Conservation (phyloP, 2,888 invertebrate genomes). For the Falcaria lacertinaria region DNA sequence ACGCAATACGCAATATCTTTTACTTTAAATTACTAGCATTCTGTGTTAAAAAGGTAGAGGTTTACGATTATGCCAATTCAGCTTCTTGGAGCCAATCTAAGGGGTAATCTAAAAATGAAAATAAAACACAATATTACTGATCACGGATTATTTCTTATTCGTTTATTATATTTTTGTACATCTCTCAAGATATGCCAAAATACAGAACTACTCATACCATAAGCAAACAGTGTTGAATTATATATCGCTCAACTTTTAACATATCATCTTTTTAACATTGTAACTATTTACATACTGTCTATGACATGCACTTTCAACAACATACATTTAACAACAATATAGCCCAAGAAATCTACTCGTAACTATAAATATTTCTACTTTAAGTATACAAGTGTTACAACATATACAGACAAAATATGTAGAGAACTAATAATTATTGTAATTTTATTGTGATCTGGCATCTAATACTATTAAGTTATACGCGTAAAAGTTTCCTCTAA, state of each 20-base stretch:
- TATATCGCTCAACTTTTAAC: conserved; percentile 7
- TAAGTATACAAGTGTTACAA: conserved; percentile 54
- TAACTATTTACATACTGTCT: conserved; percentile 64
- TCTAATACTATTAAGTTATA: conserved; percentile 20
- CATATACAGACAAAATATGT: conserved; percentile 63
- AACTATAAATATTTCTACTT: conserved; percentile 32
- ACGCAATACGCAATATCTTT: too few species aligned
- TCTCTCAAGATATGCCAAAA: conserved; percentile 47
- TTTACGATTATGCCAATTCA: too few species aligned
- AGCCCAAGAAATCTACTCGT: conserved; percentile 43
- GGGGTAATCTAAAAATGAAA: too few species aligned
- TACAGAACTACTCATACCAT: conserved; percentile 42
- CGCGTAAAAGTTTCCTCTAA: neutral
- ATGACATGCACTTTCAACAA: conserved; percentile 63
- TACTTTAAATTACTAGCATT: too few species aligned
- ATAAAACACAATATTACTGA: neutral
- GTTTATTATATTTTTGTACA: conserved; percentile 62
- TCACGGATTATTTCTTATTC: conserved; percentile 19
- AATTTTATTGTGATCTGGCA: conserved; percentile 47
- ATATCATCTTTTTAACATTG: conserved; percentile 22
- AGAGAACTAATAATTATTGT: conserved; percentile 42
- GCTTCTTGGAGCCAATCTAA: too few species aligned
- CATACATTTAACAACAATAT: conserved; percentile 53
- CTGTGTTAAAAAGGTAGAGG: too few species aligned
- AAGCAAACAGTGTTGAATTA: neutral